Conservation (phyloP, 1,140 invertebrate genomes). For the Anastrepha ludens region DNA sequence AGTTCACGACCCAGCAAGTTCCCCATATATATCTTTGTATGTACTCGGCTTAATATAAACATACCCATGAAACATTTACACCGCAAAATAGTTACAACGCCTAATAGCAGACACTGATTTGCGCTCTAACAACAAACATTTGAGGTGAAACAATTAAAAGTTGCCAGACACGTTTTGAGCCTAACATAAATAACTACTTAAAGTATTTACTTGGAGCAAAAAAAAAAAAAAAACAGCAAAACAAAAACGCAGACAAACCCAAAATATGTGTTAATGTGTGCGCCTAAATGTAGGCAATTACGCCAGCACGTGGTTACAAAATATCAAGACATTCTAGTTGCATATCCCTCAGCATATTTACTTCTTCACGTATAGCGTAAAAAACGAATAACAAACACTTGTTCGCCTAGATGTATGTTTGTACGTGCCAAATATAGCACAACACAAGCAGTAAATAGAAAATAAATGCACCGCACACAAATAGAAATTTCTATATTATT, state of each 20-base stretch:
- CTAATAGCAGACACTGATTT: constrained; percentile 12
- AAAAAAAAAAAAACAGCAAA: not conserved
- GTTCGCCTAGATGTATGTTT: constrained; percentile 10
- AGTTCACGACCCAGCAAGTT: no score
- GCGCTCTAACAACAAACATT: constrained; percentile 11
- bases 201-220: not conserved
- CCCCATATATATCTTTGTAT: no score
- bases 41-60: no score
- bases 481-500: constrained; percentile 49
- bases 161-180: constrained; percentile 30
- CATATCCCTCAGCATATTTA: not conserved
- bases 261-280: not conserved
- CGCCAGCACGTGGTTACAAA: not conserved
- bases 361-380: not conserved
- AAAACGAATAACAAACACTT: not conserved
- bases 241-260: not conserved
- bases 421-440: not conserved
- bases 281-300: constrained; percentile 43
- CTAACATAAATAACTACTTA: constrained; percentile 1
- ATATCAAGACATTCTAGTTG: constrained; percentile 8
- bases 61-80: not conserved
- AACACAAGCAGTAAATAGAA: constrained; percentile 16
- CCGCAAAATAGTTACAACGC: not conserved
- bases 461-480: constrained; percentile 31
- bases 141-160: constrained; percentile 46